Evolutionary conservation across 2,888 invertebrate genomes (phyloP).

Genomic region (Resseliella maxima): DNA sequence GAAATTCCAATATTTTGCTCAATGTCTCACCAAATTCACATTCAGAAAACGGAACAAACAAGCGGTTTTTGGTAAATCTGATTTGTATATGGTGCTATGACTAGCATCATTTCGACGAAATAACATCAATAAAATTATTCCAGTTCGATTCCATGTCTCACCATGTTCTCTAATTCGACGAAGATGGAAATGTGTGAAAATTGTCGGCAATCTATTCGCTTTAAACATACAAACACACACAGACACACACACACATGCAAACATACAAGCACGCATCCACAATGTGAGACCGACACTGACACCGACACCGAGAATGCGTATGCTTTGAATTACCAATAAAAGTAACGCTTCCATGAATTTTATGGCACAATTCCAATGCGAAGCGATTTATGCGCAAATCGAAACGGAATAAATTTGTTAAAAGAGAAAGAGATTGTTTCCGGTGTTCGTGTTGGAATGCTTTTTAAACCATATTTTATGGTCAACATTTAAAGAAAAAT

Average conservation of each 20-base stretch:
- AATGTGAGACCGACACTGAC: neutral
- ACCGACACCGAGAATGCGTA: neutral
- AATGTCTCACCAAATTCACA: neutral
- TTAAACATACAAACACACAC: too few relatives aligned
- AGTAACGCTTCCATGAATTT: constrained; percentile 44
- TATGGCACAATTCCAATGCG: constrained; percentile 16
- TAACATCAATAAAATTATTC: constrained; percentile 44
- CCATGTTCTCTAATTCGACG: neutral
- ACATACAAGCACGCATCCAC: neutral
- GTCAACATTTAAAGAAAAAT: neutral
- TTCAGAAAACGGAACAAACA: neutral
- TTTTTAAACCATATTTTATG: constrained; percentile 18
- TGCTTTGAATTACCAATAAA: constrained; percentile 12
- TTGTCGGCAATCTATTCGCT: neutral
- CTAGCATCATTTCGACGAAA: neutral
- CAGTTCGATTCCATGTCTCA: constrained; percentile 37
- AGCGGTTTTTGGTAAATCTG: constrained; percentile 30
- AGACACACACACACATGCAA: neutral
- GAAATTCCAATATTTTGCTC: neutral
- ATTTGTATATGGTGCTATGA: constrained; percentile 3
- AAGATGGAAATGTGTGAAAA: neutral
- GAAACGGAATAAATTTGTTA: constrained; percentile 33
- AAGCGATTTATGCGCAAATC: constrained; percentile 30
- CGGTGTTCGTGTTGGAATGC: neutral
- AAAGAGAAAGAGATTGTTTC: neutral